Percentiles rank a stretch among this genome's conserved stretches.
Evolutionary conservation across 2,113 vertebrate species (phyloP).

Genomic region (Chamaea fasciata): DNA sequence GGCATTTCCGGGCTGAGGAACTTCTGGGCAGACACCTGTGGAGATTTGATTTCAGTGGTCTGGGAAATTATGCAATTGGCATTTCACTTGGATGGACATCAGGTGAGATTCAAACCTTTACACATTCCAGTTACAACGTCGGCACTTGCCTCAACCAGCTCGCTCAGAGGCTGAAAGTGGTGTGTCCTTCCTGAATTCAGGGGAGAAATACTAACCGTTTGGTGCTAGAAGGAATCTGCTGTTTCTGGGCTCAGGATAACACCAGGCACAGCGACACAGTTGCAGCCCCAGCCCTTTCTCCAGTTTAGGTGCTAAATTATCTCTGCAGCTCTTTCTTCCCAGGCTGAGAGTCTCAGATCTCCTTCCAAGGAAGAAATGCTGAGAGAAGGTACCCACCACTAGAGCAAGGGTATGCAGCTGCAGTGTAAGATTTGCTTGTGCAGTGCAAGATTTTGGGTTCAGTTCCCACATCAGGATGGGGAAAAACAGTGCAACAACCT

Average conservation of each 20-base stretch:
- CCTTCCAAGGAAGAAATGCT: neutral
- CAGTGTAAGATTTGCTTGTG: neutral
- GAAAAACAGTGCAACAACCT: neutral
- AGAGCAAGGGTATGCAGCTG: neutral
- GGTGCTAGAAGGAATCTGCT: neutral
- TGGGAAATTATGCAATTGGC: fast-evolving
- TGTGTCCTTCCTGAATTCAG: neutral
- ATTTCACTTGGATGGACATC: neutral
- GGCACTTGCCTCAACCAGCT: neutral
- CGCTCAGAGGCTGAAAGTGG: neutral
- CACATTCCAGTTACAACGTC: fast-evolving
- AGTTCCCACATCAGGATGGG: neutral
- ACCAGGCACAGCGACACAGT: fast-evolving
- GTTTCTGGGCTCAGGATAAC: neutral
- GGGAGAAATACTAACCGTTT: neutral
- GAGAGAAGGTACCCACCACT: neutral
- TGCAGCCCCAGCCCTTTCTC: neutral
- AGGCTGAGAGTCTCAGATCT: neutral
- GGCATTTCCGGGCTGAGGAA: neutral
- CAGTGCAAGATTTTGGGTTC: neutral
- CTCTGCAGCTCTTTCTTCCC: neutral
- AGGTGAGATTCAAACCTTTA: neutral
- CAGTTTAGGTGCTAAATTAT: neutral
- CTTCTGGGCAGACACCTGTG: neutral
- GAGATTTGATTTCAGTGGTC: neutral